Evolutionary conservation across 1,140 invertebrate species (phyloP), one percentile per base, ranked within the genome.

Genomic region (Drosophila sproati): DNA sequence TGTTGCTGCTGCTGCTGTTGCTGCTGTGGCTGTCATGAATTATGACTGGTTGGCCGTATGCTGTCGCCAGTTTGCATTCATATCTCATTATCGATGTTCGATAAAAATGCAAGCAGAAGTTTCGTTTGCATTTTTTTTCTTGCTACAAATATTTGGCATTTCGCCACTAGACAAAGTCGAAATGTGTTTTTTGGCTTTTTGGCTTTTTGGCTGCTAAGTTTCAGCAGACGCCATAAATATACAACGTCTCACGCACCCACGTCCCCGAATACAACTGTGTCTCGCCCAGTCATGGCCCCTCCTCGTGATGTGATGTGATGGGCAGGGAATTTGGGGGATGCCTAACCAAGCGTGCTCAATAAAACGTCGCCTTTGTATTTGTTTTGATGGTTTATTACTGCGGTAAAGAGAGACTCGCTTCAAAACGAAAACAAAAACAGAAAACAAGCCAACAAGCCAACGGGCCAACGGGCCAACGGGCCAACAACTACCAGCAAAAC

Each of bases 311-410:
- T 35, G 34, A 43, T 2, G n/a, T 35, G 34, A 47, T 2, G n/a
- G 48, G 12, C n/a, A 10, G 29, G 56, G 20, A 20, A 20, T 5
- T 52, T 67, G 47, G 73, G 86, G 50, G 50, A n/a, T 57, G 50
- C 41, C 78, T 80, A 89, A 85, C 86, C 85, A 86, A 89, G 55
- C 81, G 75, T 81, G 81, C 55, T 78, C 81, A 89, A 89, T 89
- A 88, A 85, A 88, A 78, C 67, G 85, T 89, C 78, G 77, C 77
- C 77, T 88, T 88, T 89, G 77, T 67, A 77, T 88, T 83, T 89
- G 85, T 89, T 89, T 85, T 89, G 85, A 86, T 90, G 90, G 85
- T 89, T 89, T 89, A 90, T 89, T 89, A 85, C 85, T 89, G 85
- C 85, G 81, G 85, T 77, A 85, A 76, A 20, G 20, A 78, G 69